Conservation (phyloP, 2,113 vertebrate species). For the Mesitornis unicolor region DNA sequence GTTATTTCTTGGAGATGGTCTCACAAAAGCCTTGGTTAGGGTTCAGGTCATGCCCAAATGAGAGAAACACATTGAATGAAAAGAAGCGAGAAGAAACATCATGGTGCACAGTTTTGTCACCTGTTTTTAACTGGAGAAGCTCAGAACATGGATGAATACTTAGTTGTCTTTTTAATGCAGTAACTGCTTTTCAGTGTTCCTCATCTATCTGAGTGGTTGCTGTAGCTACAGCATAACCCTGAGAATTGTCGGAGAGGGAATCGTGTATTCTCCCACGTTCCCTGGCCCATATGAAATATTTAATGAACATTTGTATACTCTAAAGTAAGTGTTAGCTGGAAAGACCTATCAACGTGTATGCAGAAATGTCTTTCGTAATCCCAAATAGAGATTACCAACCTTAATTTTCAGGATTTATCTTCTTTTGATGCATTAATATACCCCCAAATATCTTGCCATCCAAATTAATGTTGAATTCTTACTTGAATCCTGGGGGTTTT, state of each 20-base stretch:
- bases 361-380: neutral
- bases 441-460: neutral
- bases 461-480: neutral
- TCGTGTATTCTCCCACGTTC: neutral
- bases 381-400: neutral
- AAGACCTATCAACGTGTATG: neutral
- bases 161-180: neutral
- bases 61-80: neutral
- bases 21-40: neutral
- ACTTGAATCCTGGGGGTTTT: neutral
- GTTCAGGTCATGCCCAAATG: neutral
- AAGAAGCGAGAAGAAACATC: neutral
- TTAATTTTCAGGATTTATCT: neutral
- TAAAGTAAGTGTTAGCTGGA: neutral
- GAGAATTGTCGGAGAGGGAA: neutral
- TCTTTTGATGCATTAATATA: neutral
- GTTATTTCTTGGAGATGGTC: neutral
- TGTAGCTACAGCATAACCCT: slow-evolving; percentile 23
- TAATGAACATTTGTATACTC: neutral
- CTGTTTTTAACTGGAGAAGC: neutral
- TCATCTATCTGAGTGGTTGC: neutral
- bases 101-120: neutral
- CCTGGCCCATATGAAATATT: neutral
- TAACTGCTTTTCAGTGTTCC: neutral
- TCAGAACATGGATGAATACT: neutral